A percentile compares a stretch with the other conserved stretches of the same genome.
Evolutionary conservation across 1,140 invertebrate genomes (phyloP).

Genomic region (Triops longicaudatus): DNA sequence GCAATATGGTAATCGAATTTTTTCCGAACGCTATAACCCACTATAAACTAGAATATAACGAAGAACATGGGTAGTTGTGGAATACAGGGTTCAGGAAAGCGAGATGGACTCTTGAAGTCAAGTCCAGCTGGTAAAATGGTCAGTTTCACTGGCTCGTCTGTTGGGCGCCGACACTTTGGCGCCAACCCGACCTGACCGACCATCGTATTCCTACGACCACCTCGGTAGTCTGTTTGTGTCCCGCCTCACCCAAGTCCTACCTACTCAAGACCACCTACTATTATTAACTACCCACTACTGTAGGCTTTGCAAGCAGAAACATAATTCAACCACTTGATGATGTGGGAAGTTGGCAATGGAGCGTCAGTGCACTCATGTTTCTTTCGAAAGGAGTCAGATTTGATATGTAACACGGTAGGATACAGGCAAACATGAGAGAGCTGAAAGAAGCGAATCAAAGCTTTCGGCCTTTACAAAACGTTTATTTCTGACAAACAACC

Average conservation of each 20-base stretch:
- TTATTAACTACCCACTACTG: not conserved
- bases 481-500: not conserved
- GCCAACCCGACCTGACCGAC: conserved; percentile 9
- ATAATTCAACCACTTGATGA: not conserved
- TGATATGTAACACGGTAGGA: not conserved
- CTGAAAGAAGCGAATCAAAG: not conserved
- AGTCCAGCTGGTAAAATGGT: conserved; percentile 6
- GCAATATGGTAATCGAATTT: not conserved
- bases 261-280: conserved; percentile 1
- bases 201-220: conserved; percentile 4
- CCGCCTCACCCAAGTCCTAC: not conserved
- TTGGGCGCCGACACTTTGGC: conserved; percentile 9
- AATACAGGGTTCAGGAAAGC: not conserved
- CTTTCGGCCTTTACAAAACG: not conserved
- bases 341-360: not conserved
- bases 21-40: not conserved
- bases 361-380: not conserved
- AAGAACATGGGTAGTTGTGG: not conserved
- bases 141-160: conserved; percentile 14
- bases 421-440: not conserved
- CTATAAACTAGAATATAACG: not conserved
- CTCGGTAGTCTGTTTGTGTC: not conserved
- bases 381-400: not conserved
- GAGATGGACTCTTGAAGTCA: not conserved
- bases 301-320: not conserved